Evolutionary conservation across 2,113 vertebrate genomes (phyloP).

Genomic region (Paralichthys olivaceus): DNA sequence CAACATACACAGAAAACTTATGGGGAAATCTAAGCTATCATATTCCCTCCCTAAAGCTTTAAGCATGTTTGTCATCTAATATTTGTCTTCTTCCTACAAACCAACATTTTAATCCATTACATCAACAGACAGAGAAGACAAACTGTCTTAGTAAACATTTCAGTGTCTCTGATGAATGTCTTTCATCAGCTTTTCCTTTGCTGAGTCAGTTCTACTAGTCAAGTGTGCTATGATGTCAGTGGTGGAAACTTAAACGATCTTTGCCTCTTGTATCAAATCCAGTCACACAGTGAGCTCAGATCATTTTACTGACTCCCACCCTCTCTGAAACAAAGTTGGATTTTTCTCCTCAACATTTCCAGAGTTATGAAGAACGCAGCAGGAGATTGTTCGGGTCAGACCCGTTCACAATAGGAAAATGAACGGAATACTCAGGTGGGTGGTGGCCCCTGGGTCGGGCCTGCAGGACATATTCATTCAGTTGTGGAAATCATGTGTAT

Average conservation of each 20-base stretch:
- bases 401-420: no score
- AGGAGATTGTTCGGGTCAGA: no score
- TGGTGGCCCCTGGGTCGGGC: no score
- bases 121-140: no score
- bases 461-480: no score
- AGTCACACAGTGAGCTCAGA: not conserved
- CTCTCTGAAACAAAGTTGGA: not conserved
- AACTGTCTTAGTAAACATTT: no score
- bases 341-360: no score
- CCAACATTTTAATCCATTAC: not conserved
- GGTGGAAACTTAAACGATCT: not conserved
- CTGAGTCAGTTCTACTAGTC: not conserved
- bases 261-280: not conserved
- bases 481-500: no score
- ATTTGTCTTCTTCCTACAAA: not conserved
- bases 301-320: not conserved
- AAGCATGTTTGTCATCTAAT: not conserved
- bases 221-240: no score
- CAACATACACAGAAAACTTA: conserved; percentile 4
- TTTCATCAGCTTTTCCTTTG: not conserved
- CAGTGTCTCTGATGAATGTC: not conserved
- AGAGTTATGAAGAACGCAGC: no score
- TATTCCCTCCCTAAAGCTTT: not conserved
- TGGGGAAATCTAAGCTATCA: conserved; percentile 5
- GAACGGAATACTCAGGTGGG: no score